Conservation (phyloP, 2,113 vertebrate species). For the Zingel zingel region DNA sequence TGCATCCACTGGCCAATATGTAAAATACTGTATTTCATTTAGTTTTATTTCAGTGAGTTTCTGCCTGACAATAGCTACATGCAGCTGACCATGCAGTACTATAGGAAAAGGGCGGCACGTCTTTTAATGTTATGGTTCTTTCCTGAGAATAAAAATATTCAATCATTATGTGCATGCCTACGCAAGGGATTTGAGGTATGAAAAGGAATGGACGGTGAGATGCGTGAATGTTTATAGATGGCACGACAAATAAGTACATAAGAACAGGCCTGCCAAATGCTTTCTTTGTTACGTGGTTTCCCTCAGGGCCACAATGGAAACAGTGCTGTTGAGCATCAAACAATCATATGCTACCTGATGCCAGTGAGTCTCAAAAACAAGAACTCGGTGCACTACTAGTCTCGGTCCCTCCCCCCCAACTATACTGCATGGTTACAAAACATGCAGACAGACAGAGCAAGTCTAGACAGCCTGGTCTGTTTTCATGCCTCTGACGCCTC, state of each 20-base stretch:
- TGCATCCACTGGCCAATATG: slow-evolving; percentile 36
- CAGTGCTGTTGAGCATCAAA: slow-evolving; percentile 68
- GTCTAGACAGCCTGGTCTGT: slow-evolving; percentile 78
- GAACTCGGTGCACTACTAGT: slow-evolving; percentile 53
- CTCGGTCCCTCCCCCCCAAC: slow-evolving; percentile 41
- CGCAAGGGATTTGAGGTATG: slow-evolving; percentile 15
- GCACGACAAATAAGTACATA: slow-evolving; percentile 62
- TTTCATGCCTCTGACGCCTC: slow-evolving; percentile 72
- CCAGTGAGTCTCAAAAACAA: slow-evolving; percentile 72
- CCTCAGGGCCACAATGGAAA: slow-evolving; percentile 73
- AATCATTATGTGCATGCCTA: slow-evolving; percentile 14
- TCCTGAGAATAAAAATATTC: slow-evolving; percentile 31
- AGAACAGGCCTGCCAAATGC: slow-evolving; percentile 48
- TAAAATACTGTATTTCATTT: slow-evolving; percentile 57
- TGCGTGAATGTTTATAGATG: slow-evolving; percentile 60
- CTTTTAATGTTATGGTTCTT: slow-evolving; percentile 43
- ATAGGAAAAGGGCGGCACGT: slow-evolving; percentile 23
- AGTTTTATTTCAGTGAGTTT: slow-evolving; percentile 68
- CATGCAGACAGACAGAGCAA: slow-evolving; percentile 75
- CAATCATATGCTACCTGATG: slow-evolving; percentile 70
- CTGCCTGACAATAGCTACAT: slow-evolving; percentile 67
- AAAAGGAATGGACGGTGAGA: slow-evolving; percentile 45
- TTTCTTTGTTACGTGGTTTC: slow-evolving; percentile 77
- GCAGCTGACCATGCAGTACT: slow-evolving; percentile 55
- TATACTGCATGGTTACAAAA: slow-evolving; percentile 75